Percentiles rank a stretch among this genome's conserved stretches.
Conservation (phyloP, 2,797 vertebrate species). For the Peromyscus aztecus region DNA sequence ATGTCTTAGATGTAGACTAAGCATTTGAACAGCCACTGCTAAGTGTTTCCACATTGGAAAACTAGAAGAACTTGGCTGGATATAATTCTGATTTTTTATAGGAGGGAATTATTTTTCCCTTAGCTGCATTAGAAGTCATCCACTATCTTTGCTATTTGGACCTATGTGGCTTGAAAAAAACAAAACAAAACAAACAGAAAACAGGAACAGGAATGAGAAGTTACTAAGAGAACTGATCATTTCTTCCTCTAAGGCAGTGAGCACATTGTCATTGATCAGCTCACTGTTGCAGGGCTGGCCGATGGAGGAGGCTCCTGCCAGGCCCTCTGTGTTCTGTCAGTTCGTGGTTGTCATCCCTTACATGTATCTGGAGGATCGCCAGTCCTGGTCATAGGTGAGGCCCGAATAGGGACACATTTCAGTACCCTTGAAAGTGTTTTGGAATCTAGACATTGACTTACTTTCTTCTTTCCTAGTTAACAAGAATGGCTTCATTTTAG, state of each 20-base stretch:
- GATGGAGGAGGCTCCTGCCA: neutral
- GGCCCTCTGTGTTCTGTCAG: neutral
- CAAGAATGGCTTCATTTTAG: constrained; percentile 33
- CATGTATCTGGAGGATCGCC: neutral
- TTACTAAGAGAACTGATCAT: constrained; percentile 74
- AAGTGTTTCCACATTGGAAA: constrained; percentile 77
- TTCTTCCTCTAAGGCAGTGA: constrained; percentile 54
- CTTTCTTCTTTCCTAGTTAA: neutral
- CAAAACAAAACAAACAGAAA: neutral
- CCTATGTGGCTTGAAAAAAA: neutral
- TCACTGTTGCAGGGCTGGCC: constrained; percentile 13
- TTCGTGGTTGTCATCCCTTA: neutral
- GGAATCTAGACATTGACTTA: constrained; percentile 6
- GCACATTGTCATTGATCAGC: constrained; percentile 56
- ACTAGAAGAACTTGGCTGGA: constrained; percentile 65
- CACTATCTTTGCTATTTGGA: neutral
- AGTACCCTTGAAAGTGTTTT: neutral
- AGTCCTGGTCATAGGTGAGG: neutral
- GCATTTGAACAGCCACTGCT: neutral
- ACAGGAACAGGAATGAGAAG: constrained; percentile 47
- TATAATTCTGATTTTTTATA: constrained; percentile 59
- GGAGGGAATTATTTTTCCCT: constrained; percentile 68
- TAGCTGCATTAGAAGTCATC: constrained; percentile 59
- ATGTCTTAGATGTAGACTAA: constrained; percentile 15
- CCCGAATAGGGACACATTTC: neutral